Conservation (phyloP, 2,888 invertebrate species). For the Cyaniris semiargus region DNA sequence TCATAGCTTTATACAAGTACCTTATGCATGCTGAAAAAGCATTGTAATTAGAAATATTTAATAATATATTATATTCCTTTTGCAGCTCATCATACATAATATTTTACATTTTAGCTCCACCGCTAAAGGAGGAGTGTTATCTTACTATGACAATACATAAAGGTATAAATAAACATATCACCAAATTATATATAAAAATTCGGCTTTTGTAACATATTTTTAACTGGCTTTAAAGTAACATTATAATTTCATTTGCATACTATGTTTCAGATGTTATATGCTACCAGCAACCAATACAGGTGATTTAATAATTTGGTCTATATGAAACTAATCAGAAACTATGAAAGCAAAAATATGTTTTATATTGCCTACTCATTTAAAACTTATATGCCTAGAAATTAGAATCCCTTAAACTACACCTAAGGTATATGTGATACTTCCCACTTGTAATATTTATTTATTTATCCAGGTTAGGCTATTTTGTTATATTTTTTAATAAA, state of each 20-base stretch:
- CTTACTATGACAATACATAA: neutral
- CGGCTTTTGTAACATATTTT: neutral
- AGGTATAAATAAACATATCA: neutral
- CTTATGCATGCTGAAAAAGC: neutral
- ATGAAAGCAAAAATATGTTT: neutral
- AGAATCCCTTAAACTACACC: neutral
- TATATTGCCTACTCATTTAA: neutral
- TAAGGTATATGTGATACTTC: neutral
- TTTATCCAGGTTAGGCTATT: neutral
- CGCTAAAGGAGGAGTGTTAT: neutral
- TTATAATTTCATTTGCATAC: neutral
- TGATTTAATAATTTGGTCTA: neutral
- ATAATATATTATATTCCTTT: neutral
- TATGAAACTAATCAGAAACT: neutral
- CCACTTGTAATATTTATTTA: neutral
- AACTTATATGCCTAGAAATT: neutral
- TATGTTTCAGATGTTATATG: neutral
- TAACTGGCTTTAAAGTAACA: neutral
- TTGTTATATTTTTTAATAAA: slow-evolving; percentile 1
- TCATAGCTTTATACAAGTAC: neutral
- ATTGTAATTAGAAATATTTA: neutral
- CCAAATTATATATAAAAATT: neutral
- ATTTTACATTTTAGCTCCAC: neutral
- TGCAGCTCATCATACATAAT: neutral
- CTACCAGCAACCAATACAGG: too few relatives aligned